These are phyloP conservation scores for Lepidocyrtoides sp. DNA, from an alignment of 2,888 invertebrate species.

Conservation along the genomic window DNA sequence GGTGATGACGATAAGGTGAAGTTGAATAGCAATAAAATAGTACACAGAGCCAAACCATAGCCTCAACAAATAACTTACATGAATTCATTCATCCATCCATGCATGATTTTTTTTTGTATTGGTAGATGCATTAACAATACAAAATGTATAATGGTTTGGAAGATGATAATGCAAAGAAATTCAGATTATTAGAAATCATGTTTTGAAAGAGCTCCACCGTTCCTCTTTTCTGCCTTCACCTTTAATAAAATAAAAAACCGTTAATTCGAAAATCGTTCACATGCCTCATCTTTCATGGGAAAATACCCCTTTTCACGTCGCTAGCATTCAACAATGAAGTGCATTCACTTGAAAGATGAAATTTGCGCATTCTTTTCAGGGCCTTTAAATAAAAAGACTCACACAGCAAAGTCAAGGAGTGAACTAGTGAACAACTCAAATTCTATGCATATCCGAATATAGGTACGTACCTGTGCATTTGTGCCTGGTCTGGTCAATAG, in stretches of 20 bases:
- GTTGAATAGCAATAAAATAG: constrained; percentile 24
- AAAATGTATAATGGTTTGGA: constrained; percentile 24
- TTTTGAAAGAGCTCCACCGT: constrained; percentile 26
- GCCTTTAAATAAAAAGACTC: neutral
- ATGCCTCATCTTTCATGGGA: constrained; percentile 75
- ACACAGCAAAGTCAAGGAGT: neutral
- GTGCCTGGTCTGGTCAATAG: constrained; percentile 17
- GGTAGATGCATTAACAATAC: constrained; percentile 20
- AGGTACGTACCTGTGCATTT: neutral
- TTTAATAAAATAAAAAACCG: constrained; percentile 49
- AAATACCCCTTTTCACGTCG: constrained; percentile 60
- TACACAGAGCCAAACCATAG: too few relatives aligned
- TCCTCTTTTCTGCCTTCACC: constrained; percentile 35
- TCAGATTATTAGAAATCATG: constrained; percentile 26
- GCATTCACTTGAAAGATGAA: constrained; percentile 37
- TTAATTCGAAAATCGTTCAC: constrained; percentile 74
- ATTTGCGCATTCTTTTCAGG: constrained; percentile 4
- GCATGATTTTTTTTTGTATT: constrained; percentile 48
- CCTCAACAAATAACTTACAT: constrained; percentile 30
- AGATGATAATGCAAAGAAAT: constrained; percentile 19
- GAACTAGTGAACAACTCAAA: constrained; percentile 5
- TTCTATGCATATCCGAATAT: neutral
- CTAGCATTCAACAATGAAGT: constrained; percentile 42
- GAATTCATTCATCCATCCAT: constrained; percentile 35
- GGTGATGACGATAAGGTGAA: constrained; percentile 12